A percentile compares a stretch with the other conserved stretches of the same genome.
phyloP scores from a whole-genome alignment of 2,888 invertebrate species.

The Hipparchia sbordonii region DNA sequence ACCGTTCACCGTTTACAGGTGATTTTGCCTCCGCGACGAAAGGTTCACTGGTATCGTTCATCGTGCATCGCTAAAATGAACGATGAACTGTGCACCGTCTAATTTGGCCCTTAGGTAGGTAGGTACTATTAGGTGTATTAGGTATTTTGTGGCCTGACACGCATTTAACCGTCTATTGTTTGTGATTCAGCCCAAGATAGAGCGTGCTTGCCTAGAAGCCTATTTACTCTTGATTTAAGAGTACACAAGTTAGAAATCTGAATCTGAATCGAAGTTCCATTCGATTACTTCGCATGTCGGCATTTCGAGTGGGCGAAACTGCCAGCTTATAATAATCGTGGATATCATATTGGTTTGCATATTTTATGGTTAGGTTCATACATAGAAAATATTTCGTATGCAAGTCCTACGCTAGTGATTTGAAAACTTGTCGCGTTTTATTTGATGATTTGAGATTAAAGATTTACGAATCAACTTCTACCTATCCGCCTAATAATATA shows the following conservation, averaged over 20 bases:
- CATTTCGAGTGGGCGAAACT: conserved; percentile 42
- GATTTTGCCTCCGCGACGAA: too few relatives aligned
- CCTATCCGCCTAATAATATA: not conserved
- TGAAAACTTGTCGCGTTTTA: conserved; percentile 30
- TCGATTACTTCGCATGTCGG: conserved; percentile 24
- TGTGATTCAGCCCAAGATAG: too few relatives aligned
- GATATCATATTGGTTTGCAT: conserved; percentile 33
- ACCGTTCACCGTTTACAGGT: too few relatives aligned
- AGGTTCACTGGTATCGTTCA: too few relatives aligned
- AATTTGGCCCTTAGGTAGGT: too few relatives aligned
- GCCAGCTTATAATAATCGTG: conserved; percentile 38
- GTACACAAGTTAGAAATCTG: not conserved
- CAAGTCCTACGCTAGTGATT: conserved; percentile 34
- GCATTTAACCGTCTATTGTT: too few relatives aligned
- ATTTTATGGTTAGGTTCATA: conserved; percentile 34
- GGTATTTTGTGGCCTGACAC: too few relatives aligned
- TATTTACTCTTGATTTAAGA: too few relatives aligned
- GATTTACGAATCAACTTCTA: not conserved
- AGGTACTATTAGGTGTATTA: too few relatives aligned
- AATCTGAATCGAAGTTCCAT: not conserved
- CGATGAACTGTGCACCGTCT: too few relatives aligned
- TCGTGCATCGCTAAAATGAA: too few relatives aligned
- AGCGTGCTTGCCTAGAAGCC: too few relatives aligned
- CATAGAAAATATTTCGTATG: conserved; percentile 12
- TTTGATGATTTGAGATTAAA: not conserved